Base-by-base conservation (phyloP, 2,797 vertebrate genomes). In the Sebastiscus tertius region DNA sequence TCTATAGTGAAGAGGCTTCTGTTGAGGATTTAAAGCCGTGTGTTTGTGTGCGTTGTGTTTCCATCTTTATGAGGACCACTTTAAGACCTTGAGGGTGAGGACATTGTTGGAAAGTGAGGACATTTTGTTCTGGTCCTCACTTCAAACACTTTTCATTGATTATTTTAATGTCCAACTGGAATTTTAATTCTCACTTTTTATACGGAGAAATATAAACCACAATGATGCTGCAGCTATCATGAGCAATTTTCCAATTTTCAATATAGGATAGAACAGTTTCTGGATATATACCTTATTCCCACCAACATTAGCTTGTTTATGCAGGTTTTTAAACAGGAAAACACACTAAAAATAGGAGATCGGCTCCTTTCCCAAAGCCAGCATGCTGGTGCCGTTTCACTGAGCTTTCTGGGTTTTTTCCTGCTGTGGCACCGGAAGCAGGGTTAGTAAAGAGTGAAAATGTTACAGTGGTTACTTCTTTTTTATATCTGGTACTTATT, bases 1-100 rank as follows among this genome's bases (percentile, higher is more conserved):
- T 79, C 54, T 86, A 70, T 6, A 31, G 36, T 16, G 65, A 62
- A 64, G 71, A 74, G 12, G 56, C 20, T 56, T 75, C 39, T 72
- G 55, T 34, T 4, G 39, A 33, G 73, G 34, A 66, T 46, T 69
- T 62, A 80, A 72, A 65, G 59, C 31, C 60, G 3, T 16, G 33
- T 27, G 52, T 68, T 39, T 46, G 27, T 72, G 68, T 54, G 80
- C 61, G 55, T 20, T 16, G 59, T 33, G 59, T 31, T 62, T 69
- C 8, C 26, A 12, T 60, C 24, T 72, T 34, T 77, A 49, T 56
- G 61, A 42, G 46, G 64, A 78, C 54, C 33, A 14, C 3, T 26
- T 34, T 49, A 1, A 70, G 55, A 83, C 6, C 39, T 77, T 64
- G 36, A 71, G 36, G 34, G 7, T 27, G 24, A 55, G 46, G 64